Base-by-base conservation (phyloP, 2,888 invertebrate species). In the Ellobium chinense region DNA sequence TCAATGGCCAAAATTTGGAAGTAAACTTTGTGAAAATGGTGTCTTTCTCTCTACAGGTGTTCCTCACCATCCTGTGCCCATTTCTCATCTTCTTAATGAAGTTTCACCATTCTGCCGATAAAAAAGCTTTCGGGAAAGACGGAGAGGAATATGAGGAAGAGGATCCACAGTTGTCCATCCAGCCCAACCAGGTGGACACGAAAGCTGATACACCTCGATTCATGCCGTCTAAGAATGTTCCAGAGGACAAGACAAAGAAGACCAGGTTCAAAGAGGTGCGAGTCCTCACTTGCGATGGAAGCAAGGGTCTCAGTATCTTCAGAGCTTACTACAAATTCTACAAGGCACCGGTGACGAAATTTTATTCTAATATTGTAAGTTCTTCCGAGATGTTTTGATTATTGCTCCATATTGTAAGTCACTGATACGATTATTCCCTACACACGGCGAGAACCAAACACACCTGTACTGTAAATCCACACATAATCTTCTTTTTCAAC, bases 341-440 rank as follows among this genome's bases (percentile, higher is more conserved):
- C 82, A 89, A 89, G 24, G 92, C 93, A 14, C 93, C 93, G 12
- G 88, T 92, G 7, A 91, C 92, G 72, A 92, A 91, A 78, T 93
- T 93, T 84, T 87, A 86, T 78, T 85, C 85, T 63, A 89, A 89
- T 75, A 87, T 89, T 80, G 92, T 92, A 84, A 85, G 90, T 86
- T 46, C 37, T 60, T n/a, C 18, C 12, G 9, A 14, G 21, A 14
- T 54, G 54, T 54, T 54, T 54, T 7, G 29, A 24, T 31, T 21
- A n/a, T n/a, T n/a, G n/a, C n/a, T n/a, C n/a, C n/a, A n/a, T n/a
- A n/a, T n/a, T n/a, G n/a, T n/a, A n/a, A n/a, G n/a, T n/a, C n/a
- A n/a, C n/a, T n/a, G n/a, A n/a, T n/a, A n/a, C n/a, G n/a, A n/a
- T n/a, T n/a, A n/a, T n/a, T n/a, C n/a, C n/a, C n/a, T n/a, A n/a